A percentile compares a stretch with the other conserved stretches of the same genome.
Conservation (phyloP, 2,113 vertebrate species). For the Lycocorax pyrrhopterus region DNA sequence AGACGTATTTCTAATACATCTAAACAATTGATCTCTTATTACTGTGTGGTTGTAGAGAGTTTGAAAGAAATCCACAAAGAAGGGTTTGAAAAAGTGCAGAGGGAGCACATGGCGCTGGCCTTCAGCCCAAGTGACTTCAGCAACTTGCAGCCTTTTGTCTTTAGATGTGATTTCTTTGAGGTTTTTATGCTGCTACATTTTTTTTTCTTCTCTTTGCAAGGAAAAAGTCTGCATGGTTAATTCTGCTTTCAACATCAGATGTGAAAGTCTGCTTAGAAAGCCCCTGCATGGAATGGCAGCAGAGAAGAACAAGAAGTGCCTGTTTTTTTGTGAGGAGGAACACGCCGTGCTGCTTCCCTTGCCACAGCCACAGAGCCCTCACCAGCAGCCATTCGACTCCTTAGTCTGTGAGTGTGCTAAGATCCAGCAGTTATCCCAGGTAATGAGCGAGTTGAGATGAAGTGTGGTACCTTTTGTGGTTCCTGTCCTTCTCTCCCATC, state of each 20-base stretch:
- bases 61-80: neutral
- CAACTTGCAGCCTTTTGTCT: neutral
- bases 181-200: neutral
- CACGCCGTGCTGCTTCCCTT: neutral
- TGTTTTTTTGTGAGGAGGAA: neutral
- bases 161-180: neutral
- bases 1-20: neutral
- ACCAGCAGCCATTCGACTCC: neutral
- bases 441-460: neutral
- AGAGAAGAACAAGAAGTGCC: neutral
- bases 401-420: neutral
- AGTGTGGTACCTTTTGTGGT: neutral
- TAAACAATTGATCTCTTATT: neutral
- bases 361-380: neutral
- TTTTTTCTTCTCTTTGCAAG: neutral
- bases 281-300: neutral
- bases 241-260: neutral
- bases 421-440: neutral
- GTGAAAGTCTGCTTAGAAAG: neutral
- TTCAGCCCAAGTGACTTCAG: neutral
- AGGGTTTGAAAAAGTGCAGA: neutral
- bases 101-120: neutral
- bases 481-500: neutral
- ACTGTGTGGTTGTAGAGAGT: neutral
- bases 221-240: neutral